A percentile compares a stretch with the other conserved stretches of the same genome.
These are phyloP conservation scores for Dicentrarchus labrax DNA, from an alignment of 2,113 vertebrate genomes.

Conservation along the genomic window DNA sequence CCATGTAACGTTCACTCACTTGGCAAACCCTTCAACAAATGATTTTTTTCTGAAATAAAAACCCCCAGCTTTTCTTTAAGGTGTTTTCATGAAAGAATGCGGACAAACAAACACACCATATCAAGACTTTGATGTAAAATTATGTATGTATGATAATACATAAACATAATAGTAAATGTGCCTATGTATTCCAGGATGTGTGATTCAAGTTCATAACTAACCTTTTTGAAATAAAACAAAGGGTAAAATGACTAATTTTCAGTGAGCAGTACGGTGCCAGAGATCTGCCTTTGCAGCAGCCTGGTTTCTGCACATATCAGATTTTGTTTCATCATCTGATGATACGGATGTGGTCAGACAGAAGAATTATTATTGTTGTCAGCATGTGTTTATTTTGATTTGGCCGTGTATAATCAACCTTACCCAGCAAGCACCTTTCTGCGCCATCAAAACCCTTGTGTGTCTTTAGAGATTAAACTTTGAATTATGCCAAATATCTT, in stretches of 20 bases:
- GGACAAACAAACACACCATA: neutral
- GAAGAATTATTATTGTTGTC: slow-evolving; percentile 66
- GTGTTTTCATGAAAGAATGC: neutral
- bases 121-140: neutral
- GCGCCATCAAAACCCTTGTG: slow-evolving; percentile 17
- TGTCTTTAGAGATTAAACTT: slow-evolving; percentile 37
- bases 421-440: slow-evolving; percentile 48
- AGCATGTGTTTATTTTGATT: slow-evolving; percentile 69
- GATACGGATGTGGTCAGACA: slow-evolving; percentile 58
- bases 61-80: neutral
- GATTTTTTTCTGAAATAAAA: neutral
- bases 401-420: slow-evolving; percentile 52
- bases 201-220: slow-evolving; percentile 12
- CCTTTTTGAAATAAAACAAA: slow-evolving; percentile 43
- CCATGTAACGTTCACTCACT: slow-evolving; percentile 34
- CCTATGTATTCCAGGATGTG: neutral
- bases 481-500: slow-evolving; percentile 31
- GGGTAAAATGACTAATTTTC: slow-evolving; percentile 24
- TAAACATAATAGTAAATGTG: neutral
- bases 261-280: neutral
- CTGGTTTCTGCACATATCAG: slow-evolving; percentile 49
- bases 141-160: neutral
- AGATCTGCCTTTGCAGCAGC: slow-evolving; percentile 44
- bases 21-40: slow-evolving; percentile 2
- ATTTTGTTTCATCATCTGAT: slow-evolving; percentile 58